Conservation (phyloP, 2,113 vertebrate species). For the Laterallus jamaicensis region DNA sequence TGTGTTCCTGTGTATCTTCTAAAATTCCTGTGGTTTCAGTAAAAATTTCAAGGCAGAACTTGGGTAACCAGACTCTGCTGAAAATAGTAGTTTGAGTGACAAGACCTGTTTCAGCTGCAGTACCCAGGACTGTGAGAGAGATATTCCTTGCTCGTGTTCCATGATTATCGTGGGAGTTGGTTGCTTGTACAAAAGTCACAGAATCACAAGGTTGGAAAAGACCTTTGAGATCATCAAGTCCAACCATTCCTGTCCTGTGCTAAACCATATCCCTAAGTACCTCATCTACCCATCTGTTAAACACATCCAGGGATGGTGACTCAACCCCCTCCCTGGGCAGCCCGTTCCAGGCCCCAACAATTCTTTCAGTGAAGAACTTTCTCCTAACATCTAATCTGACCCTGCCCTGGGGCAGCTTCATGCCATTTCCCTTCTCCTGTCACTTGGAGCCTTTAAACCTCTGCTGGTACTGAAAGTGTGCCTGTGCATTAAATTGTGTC, state of each 20-base stretch:
- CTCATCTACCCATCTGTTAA: no score
- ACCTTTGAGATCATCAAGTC: no score
- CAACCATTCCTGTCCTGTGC: no score
- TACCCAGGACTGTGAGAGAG: neutral
- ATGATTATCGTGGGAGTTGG: neutral
- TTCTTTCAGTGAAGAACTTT: no score
- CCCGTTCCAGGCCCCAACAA: no score
- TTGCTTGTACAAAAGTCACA: neutral
- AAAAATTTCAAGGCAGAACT: neutral
- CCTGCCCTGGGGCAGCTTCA: no score
- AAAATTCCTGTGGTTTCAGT: neutral
- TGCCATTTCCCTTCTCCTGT: no score
- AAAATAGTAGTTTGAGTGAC: neutral
- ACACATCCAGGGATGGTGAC: no score
- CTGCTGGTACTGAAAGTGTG: neutral
- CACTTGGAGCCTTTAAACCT: neutral
- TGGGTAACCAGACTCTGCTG: neutral
- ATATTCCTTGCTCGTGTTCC: fast-evolving
- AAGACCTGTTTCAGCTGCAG: neutral
- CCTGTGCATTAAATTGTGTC: neutral
- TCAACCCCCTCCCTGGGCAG: no score
- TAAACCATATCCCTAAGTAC: no score
- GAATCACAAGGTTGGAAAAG: no score
- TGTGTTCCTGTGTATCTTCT: neutral
- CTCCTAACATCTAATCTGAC: no score